Evolutionary conservation across 2,888 invertebrate species (phyloP), one percentile per base, ranked within the genome.

Genomic region (Drosophila nigritarsus): DNA sequence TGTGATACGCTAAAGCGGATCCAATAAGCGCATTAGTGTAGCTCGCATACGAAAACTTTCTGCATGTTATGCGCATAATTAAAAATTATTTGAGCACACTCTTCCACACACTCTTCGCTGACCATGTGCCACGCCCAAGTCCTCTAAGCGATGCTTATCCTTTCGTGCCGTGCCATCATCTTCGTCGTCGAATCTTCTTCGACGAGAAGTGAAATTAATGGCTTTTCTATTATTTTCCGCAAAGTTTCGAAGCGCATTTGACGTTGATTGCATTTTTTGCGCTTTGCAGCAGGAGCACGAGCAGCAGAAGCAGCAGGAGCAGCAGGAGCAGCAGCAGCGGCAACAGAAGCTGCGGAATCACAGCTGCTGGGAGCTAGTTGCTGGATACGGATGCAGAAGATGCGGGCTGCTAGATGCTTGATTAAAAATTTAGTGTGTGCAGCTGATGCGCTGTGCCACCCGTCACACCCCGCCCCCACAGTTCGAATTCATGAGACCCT

Each of bases 241-340:
- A 85, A 85, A 90, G 90, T 85, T 85, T 85, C 86, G 80, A 88
- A 85, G 87, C 90, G 89, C 85, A 85, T 90, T 85, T 85, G 85
- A 85, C 85, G 85, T 85, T 85, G 85, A 85, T 85, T 85, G 85
- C 85, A 90, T 90, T 85, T 85, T 85, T 90, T 88, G 67, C 60
- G 42, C 86, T 64, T 45, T 74, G 56, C 70, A 81, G 67, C 81
- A 60, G 32, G 58, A 58, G 58, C 56, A 51, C n/a, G 27, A 49
- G 48, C 18, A 51, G 38, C 36, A 50, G 40, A 3, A 38, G 18
- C 38, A 40, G 24, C 7, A 56, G 40, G 53, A n/a, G n/a, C 60
- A n/a, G 38, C 36, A 50, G 40, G 8, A 38, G 18, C 38, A 40
- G 24, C 7, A 56, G 40, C 55, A n/a, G n/a, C 60, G 51, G 55